Conservation (phyloP, 2,797 vertebrate genomes). For the Ara ararauna region DNA sequence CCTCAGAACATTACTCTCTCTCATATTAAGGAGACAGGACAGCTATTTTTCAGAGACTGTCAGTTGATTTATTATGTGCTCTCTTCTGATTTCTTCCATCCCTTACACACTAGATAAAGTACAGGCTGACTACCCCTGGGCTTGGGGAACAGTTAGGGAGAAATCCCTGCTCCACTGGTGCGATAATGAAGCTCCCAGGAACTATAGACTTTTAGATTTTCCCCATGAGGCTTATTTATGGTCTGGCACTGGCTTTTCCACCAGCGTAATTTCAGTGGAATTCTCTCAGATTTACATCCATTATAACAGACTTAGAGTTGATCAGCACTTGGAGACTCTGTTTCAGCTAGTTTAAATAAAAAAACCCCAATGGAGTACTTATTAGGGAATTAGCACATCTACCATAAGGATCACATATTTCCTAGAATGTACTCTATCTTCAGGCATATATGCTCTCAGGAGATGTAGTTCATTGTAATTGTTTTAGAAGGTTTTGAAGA, state of each 20-base stretch:
- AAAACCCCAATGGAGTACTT: not conserved
- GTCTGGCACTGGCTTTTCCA: not conserved
- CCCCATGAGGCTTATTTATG: not conserved
- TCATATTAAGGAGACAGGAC: slow-evolving; percentile 55
- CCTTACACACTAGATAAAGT: slow-evolving; percentile 27
- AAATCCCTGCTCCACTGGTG: not conserved
- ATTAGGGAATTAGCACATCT: not conserved
- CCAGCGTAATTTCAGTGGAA: not conserved
- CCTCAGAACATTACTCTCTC: slow-evolving; percentile 53
- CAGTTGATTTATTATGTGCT: slow-evolving; percentile 56
- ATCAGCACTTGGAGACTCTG: not conserved
- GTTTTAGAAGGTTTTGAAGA: slow-evolving; percentile 1
- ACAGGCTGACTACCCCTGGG: not conserved
- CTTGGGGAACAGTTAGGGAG: not conserved
- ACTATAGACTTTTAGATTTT: not conserved
- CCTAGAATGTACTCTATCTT: not conserved
- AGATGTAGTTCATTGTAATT: not conserved
- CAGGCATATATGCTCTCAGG: not conserved
- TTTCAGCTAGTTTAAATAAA: not conserved
- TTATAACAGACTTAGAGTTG: not conserved
- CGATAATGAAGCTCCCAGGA: not conserved
- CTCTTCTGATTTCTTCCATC: slow-evolving; percentile 62
- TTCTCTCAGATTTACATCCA: not conserved
- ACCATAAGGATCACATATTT: not conserved
- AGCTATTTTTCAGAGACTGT: slow-evolving; percentile 47